Evolutionary conservation across 1,140 invertebrate species (phyloP).

Genomic region (Drosophila pallidifrons): DNA sequence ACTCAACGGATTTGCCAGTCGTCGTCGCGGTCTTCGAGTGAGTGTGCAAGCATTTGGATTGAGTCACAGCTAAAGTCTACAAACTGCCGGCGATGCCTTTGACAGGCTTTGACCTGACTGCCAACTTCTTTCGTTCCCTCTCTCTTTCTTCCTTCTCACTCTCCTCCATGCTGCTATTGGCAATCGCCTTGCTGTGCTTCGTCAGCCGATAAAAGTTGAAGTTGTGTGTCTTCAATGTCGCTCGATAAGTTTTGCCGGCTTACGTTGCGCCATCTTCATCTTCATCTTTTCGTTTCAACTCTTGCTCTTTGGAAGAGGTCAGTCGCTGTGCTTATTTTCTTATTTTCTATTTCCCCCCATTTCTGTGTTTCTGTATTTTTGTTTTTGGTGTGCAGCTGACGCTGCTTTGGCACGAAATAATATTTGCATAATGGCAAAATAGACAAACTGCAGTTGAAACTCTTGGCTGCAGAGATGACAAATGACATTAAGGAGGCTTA

Average conservation of each 20-base stretch:
- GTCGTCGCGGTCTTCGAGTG: too few species aligned
- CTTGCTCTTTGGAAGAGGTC: constrained; percentile 3
- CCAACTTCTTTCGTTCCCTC: too few species aligned
- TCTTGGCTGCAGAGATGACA: constrained; percentile 64
- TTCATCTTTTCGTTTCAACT: too few species aligned
- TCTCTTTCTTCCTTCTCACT: too few species aligned
- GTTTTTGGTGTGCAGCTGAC: constrained; percentile 33
- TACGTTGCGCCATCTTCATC: too few species aligned
- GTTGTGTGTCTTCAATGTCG: constrained; percentile 21
- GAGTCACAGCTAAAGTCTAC: constrained; percentile 29
- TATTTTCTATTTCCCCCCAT: background rate
- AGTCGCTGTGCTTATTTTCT: constrained; percentile 3
- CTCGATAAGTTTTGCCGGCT: constrained; percentile 39
- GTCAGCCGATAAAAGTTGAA: constrained; percentile 43
- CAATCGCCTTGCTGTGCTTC: constrained; percentile 26
- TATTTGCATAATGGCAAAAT: constrained; percentile 78
- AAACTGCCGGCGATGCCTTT: constrained; percentile 44
- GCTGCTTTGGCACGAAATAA: constrained; percentile 68
- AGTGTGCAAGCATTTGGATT: constrained; percentile 21
- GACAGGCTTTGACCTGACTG: constrained; percentile 43
- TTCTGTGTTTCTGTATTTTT: constrained; percentile 8
- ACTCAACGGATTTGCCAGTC: constrained; percentile 37
- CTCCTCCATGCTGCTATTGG: background rate
- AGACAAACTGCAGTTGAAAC: constrained; percentile 58
- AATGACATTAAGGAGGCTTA: constrained; percentile 80